Percentiles rank a stretch among this genome's conserved stretches.
phyloP scores from a whole-genome alignment of 2,888 invertebrate species.

The Campoplex capitator region DNA sequence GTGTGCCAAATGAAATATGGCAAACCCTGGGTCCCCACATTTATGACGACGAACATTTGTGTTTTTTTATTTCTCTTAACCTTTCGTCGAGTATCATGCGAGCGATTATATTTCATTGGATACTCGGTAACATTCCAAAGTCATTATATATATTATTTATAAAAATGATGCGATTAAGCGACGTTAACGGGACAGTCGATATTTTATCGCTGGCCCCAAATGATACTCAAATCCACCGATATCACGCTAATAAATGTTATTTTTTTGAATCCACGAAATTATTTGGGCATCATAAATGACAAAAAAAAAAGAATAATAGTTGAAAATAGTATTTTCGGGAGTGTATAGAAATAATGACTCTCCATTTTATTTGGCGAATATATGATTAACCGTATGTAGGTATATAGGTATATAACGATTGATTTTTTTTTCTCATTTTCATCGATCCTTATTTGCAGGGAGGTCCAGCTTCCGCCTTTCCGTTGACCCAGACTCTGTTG shows the following conservation, averaged over 20 bases:
- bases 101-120: constrained; percentile 56
- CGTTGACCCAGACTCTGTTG: constrained; percentile 84
- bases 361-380: not conserved
- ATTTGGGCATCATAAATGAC: not conserved
- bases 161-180: constrained; percentile 7
- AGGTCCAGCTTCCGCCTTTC: constrained; percentile 81
- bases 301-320: not conserved
- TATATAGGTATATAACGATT: not conserved
- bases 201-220: constrained; percentile 46
- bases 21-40: constrained; percentile 44
- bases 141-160: constrained; percentile 14
- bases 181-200: not conserved
- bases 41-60: constrained; percentile 59
- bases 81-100: constrained; percentile 5
- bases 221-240: constrained; percentile 3
- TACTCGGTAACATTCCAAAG: constrained; percentile 11
- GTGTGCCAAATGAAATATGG: constrained; percentile 63
- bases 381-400: constrained; percentile 5
- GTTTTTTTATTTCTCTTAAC: constrained; percentile 20
- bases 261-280: constrained; percentile 54
- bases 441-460: constrained; percentile 78
- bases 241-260: constrained; percentile 37
- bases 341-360: not conserved
- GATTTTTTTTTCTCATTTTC: constrained; percentile 67
- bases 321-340: not conserved